phyloP scores from a whole-genome alignment of 1,140 invertebrate genomes.

The Cydia fagiglandana region DNA sequence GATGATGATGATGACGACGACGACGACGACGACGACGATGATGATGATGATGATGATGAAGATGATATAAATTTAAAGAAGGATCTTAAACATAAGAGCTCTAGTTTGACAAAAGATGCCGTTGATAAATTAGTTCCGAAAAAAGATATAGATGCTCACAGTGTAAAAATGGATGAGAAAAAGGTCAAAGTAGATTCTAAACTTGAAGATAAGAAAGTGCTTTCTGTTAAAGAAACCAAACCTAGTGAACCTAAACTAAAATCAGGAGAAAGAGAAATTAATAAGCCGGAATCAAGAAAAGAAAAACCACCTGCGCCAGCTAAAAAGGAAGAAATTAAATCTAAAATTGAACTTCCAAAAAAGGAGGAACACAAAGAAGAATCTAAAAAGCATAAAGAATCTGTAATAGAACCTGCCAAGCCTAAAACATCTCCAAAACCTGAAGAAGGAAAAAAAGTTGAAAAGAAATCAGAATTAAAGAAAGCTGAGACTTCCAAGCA shows the following conservation, averaged over 20 bases:
- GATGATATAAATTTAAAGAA: conserved; percentile 18
- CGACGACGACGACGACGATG: background rate
- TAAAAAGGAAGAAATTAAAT: conserved; percentile 34
- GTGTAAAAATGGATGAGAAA: conserved; percentile 36
- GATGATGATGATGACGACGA: background rate
- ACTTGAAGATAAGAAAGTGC: too few relatives aligned
- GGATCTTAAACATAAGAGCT: background rate
- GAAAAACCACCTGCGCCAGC: background rate
- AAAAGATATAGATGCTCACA: conserved; percentile 32
- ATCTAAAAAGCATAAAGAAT: conserved; percentile 32
- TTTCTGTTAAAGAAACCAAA: background rate
- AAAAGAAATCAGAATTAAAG: conserved; percentile 22
- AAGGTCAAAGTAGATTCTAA: background rate
- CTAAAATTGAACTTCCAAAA: conserved; percentile 17
- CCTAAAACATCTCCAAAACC: conserved; percentile 25
- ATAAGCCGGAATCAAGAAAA: conserved; percentile 11
- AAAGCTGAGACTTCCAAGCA: conserved; percentile 19
- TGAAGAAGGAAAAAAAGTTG: conserved; percentile 35
- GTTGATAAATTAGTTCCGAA: background rate
- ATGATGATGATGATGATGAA: conserved; percentile 22
- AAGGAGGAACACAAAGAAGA: conserved; percentile 37
- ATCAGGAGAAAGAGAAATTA: background rate
- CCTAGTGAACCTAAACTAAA: background rate
- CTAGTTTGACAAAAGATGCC: background rate
- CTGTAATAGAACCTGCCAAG: conserved; percentile 3